These are phyloP conservation scores for Pogoniulus pusillus DNA, from an alignment of 2,797 vertebrate genomes.

Conservation along the genomic window DNA sequence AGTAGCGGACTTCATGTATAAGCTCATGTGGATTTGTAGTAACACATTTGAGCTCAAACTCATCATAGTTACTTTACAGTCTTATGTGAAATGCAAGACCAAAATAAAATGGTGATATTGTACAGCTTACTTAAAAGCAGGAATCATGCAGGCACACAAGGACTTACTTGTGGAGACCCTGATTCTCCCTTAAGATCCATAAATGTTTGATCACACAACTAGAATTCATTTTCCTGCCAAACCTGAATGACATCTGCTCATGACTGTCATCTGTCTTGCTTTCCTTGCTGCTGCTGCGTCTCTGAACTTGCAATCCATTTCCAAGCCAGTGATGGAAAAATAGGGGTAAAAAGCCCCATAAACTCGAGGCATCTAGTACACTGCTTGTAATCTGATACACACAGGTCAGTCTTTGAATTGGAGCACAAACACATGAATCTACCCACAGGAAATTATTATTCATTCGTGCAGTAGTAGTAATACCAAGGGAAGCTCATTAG, in stretches of 20 bases:
- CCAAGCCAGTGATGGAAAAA: background rate
- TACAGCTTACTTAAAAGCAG: background rate
- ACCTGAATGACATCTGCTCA: background rate
- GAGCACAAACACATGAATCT: background rate
- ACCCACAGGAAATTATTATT: slow-evolving; percentile 19
- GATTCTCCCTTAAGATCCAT: background rate
- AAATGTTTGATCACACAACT: background rate
- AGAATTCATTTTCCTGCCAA: background rate
- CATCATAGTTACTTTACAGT: background rate
- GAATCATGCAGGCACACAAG: background rate
- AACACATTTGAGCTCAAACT: background rate
- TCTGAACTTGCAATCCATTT: background rate
- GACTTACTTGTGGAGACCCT: background rate
- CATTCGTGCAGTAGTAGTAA: background rate
- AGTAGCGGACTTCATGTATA: background rate
- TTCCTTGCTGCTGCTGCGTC: background rate
- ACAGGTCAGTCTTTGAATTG: background rate
- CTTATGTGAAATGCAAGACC: background rate
- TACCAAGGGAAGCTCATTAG: slow-evolving; percentile 22
- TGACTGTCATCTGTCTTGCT: background rate
- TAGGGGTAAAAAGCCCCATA: background rate
- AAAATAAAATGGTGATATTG: background rate
- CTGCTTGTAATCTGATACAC: background rate
- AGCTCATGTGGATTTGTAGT: background rate
- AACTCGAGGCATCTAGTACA: background rate